These are phyloP conservation scores for Oceanodroma tethys DNA, from an alignment of 2,113 vertebrate species.

Conservation along the genomic window DNA sequence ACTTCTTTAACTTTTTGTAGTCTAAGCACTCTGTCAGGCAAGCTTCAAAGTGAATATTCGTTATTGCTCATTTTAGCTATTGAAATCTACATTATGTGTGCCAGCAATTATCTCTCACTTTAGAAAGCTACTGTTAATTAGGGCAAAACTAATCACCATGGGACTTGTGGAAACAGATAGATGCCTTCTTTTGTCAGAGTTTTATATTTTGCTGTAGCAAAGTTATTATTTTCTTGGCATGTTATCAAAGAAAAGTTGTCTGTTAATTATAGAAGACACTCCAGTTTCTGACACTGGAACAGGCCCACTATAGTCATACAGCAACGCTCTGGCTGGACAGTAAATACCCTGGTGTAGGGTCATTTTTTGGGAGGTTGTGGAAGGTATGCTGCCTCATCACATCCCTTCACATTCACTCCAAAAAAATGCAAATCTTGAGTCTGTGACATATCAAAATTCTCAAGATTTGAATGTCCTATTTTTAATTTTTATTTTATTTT, in stretches of 20 bases:
- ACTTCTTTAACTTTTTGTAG: constrained; percentile 69
- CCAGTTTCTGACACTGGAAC: neutral
- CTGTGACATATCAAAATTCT: neutral
- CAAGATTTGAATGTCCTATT: neutral
- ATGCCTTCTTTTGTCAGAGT: constrained; percentile 61
- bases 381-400: neutral
- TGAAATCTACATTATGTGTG: constrained; percentile 63
- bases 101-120: constrained; percentile 76
- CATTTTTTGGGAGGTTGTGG: neutral
- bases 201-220: constrained; percentile 62
- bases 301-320: neutral
- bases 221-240: constrained; percentile 72
- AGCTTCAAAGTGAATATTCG: constrained; percentile 68
- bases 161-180: constrained; percentile 68
- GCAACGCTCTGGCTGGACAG: neutral
- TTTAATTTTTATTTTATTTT: neutral
- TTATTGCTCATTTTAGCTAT: constrained; percentile 72
- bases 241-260: constrained; percentile 54
- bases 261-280: constrained; percentile 63
- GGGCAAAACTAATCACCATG: constrained; percentile 62
- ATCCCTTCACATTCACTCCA: neutral
- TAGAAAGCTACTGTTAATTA: constrained; percentile 74
- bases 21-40: constrained; percentile 64
- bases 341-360: neutral
- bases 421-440: neutral